Base-by-base conservation (phyloP, 92 coral and sea anemone genomes). In the Phymanthus crucifer region DNA sequence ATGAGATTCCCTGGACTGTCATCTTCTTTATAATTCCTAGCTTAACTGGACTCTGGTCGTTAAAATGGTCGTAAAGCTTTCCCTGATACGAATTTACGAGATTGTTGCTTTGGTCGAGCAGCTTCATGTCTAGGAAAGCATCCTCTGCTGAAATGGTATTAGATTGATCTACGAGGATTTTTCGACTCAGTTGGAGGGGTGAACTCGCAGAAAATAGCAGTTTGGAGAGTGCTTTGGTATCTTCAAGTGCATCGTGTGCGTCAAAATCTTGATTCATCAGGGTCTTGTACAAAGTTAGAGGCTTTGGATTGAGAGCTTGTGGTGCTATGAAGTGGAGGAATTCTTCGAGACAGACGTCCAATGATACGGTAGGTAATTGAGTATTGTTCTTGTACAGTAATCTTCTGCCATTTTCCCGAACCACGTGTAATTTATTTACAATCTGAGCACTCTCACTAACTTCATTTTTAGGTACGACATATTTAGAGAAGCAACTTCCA, bases 341-440 rank as follows among this genome's bases (percentile, higher is more conserved):
- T 75, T 75, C 79, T 27, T 75, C 69, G 17, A 75, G 23, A 35
- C 79, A 75, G 32, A 31, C 69, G 31, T 75, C 79, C 34, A 75
- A 54, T 16, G 79, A 35, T 0, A 75, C 43, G 69, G 68, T 75
- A 54, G 69, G 79, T 75, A 67, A 27, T 67, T 67, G 12, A 50
- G 37, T 50, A 46, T 75, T 52, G 27, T 75, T 50, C 57, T 75
- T 75, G 79, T 75, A 75, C 33, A 75, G n/a, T 52, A 75, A 35
- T 75, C 79, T 52, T 75, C 19, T 75, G 45, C 69, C 79, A 75
- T 75, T 75, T 54, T 75, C 34, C 35, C 1, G 29, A 54, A 75
- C 79, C 11, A 75, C 79, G 46, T 75, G 79, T 54, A 75, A 35
- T 3, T 75, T 75, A 27, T 75, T 75, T 48, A 75, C 69, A 21